Evolutionary conservation across 2,888 invertebrate species (phyloP), one percentile per base, ranked within the genome.

Genomic region (Chrysomela aeneicollis): DNA sequence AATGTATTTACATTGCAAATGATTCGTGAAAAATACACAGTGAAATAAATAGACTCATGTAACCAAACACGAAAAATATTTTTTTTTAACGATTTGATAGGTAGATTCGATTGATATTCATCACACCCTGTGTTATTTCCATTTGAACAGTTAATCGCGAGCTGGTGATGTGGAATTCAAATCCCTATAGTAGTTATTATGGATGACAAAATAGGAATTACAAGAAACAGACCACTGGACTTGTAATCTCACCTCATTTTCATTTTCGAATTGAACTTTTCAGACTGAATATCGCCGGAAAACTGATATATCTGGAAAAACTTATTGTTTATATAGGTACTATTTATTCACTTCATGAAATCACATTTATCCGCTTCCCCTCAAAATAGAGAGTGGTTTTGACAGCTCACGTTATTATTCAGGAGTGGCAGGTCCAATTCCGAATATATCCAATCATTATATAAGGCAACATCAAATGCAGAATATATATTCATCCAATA

Each of bases 291-390:
- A 9, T 10, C 9, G 3, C 2, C 42, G 42, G 15, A 4, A 15
- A 15, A 42, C 42, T 42, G 42, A 6, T 1, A 4, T 4, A 42
- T 42, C 42, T 12, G 12, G 15, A 15, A n/a, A 42, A 42, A 42
- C 42, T n/a, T 42, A 15, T 42, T 42, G 10, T 42, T 42, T 42
- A 42, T 42, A 42, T 42, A n/a, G n/a, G n/a, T n/a, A 42, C 42
- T 15, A 42, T 10, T 3, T 15, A 4, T 42, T 12, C 6, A 35
- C 10, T 10, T 42, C 12, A 35, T 35, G 2, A 10, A 42, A 42
- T 26, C 42, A 42, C 15, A 42, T 42, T n/a, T 15, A 42, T 15
- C 15, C n/a, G 15, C n/a, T 1, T 42, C 42, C n/a, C 3, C 42
- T 10, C 42, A 3, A 35, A 35, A 35, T 35, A 15, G n/a, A 42